phyloP scores from a whole-genome alignment of 2,113 vertebrate species.

The Sinocyclocheilus grahami region DNA sequence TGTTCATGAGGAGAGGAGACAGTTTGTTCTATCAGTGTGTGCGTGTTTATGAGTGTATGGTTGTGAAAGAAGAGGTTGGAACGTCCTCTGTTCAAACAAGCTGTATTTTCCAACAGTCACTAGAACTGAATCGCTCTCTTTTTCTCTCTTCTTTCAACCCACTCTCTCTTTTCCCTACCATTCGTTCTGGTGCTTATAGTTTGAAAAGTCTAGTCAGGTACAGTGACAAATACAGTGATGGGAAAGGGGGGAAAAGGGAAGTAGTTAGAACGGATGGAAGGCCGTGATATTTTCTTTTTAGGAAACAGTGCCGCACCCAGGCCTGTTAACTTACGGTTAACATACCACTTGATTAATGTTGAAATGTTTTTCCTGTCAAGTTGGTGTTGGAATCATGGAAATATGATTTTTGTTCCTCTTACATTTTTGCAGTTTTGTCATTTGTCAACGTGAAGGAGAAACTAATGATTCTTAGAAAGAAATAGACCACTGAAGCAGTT shows the following conservation, averaged over 20 bases:
- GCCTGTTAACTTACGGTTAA: constrained; percentile 51
- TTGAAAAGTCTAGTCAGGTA: constrained; percentile 1
- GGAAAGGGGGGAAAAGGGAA: not conserved
- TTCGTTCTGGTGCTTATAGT: not conserved
- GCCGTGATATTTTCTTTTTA: not conserved
- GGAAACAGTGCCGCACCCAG: constrained; percentile 47
- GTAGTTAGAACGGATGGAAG: not conserved
- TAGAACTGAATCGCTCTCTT: constrained; percentile 24
- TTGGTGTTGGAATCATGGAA: constrained; percentile 25
- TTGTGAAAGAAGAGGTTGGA: constrained; percentile 36
- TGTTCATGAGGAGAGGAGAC: constrained; percentile 40
- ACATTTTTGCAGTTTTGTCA: not conserved
- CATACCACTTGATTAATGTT: constrained; percentile 63
- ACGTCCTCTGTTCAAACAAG: constrained; percentile 49
- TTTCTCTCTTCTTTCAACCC: constrained; percentile 19
- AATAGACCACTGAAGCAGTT: not conserved
- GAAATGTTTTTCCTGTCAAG: constrained; percentile 64
- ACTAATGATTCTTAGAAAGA: not conserved
- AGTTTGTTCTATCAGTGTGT: constrained; percentile 41
- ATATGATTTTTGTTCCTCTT: not conserved
- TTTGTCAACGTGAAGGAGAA: not conserved
- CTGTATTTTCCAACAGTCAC: constrained; percentile 30
- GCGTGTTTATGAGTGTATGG: not conserved
- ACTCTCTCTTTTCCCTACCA: not conserved
- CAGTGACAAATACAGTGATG: not conserved